Base-by-base conservation (phyloP, 2,888 invertebrate species). In the Neoaliturus tenellus region DNA sequence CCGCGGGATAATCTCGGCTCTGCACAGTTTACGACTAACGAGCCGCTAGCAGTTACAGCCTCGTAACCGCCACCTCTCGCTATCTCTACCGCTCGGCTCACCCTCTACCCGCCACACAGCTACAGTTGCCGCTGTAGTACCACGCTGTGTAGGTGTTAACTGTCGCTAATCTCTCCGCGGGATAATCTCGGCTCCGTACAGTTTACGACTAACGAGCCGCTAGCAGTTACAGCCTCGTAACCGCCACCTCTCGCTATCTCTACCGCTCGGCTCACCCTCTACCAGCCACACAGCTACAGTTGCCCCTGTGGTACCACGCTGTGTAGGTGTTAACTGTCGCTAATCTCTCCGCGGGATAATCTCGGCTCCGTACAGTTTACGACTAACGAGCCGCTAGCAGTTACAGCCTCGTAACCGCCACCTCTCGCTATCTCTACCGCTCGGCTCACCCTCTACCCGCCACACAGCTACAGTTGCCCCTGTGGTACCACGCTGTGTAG, bases 211-310 rank as follows among this genome's bases (percentile, higher is more conserved):
- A 41, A 48, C 28, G 75, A 48, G 48, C 75, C 69, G 39, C 69
- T 69, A 39, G 69, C 39, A 28, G 75, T 75, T 48, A 75, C 48
- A 48, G 48, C 44, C 75, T 44, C 75, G 25, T 75, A 75, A 75
- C 44, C 75, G 8, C 10, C 31, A 69, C 67, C 14, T 75, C 35
- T 75, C 71, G 14, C 75, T 6, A 2, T 41, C 44, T 44, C 75
- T 5, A 6, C 33, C 20, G 20, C 44, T 44, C 75, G 12, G 8
- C 33, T 67, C 67, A 12, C 25, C 67, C 55, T 10, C 8, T 39
- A 12, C 39, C 12, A 12, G 12, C 12, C 39, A 39, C 6, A n/a
- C n/a, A n/a, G n/a, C n/a, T n/a, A n/a, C n/a, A n/a, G n/a, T n/a
- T n/a, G n/a, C n/a, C n/a, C n/a, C n/a, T n/a, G n/a, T n/a, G n/a